phyloP scores from a whole-genome alignment of 2,888 invertebrate species.

The Ryuthela nishihirai region DNA sequence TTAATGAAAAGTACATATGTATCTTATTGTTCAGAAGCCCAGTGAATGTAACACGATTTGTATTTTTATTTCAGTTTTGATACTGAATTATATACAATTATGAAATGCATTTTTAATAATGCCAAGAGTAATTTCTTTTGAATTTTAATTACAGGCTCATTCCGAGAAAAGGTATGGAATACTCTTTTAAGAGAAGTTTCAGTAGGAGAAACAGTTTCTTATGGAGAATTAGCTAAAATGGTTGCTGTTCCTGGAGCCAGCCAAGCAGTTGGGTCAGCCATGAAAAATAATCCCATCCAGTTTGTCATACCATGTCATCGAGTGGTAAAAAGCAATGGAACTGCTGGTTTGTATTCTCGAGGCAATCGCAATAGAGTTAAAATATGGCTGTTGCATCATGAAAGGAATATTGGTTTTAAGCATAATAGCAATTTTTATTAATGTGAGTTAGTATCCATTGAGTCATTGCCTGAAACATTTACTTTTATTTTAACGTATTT shows the following conservation, averaged over 20 bases:
- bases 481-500: too few species aligned
- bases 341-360: conserved; percentile 46
- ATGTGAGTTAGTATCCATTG: too few species aligned
- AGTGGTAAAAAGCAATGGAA: conserved; percentile 51
- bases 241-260: conserved; percentile 50
- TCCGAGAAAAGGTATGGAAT: conserved; percentile 47
- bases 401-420: too few species aligned
- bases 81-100: too few species aligned
- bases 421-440: too few species aligned
- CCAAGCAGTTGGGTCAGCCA: conserved; percentile 56
- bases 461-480: too few species aligned
- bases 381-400: conserved; percentile 34
- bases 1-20: too few species aligned
- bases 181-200: conserved; percentile 47
- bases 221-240: conserved; percentile 50
- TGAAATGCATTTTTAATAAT: background rate
- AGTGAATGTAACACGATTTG: too few species aligned
- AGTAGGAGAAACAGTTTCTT: conserved; percentile 51
- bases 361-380: conserved; percentile 40
- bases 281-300: conserved; percentile 55
- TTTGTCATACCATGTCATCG: conserved; percentile 58
- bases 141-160: conserved; percentile 23
- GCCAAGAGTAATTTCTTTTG: background rate
- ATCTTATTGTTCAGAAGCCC: too few species aligned
- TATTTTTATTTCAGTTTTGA: too few species aligned